Conservation (phyloP, 1,140 invertebrate genomes). For the Drepana arcuata region DNA sequence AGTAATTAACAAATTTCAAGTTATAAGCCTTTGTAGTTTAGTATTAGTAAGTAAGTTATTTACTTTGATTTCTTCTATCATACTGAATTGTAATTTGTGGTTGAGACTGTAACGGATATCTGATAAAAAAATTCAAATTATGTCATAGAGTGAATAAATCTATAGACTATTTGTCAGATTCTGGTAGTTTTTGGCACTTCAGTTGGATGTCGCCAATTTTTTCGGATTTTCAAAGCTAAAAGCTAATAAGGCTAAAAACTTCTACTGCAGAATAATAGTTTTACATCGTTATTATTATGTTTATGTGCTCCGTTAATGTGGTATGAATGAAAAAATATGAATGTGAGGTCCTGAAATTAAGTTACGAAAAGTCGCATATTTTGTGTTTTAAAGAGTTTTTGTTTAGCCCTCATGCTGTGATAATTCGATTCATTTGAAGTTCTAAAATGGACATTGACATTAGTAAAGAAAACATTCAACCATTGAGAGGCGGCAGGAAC, state of each 20-base stretch:
- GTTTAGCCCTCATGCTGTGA: conserved; percentile 52
- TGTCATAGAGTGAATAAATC: conserved; percentile 39
- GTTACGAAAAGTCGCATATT: conserved; percentile 22
- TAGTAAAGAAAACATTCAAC: conserved; percentile 94
- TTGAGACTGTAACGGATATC: conserved; percentile 26
- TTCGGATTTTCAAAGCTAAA: conserved; percentile 38
- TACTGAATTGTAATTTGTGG: no score
- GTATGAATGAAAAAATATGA: no score
- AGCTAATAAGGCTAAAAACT: conserved; percentile 16
- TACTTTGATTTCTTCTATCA: no score
- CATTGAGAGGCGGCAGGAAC: conserved; percentile 87
- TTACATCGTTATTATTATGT: conserved; percentile 12
- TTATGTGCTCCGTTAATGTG: no score
- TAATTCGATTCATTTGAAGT: conserved; percentile 34
- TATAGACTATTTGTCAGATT: conserved; percentile 54
- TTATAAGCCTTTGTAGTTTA: no score
- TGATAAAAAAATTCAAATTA: conserved; percentile 46
- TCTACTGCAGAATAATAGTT: conserved; percentile 5
- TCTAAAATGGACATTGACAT: conserved; percentile 77
- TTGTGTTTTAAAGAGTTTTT: conserved; percentile 37
- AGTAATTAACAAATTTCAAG: no score
- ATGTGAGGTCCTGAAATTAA: not conserved
- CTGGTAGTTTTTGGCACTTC: conserved; percentile 47
- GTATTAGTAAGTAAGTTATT: no score
- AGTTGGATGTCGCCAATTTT: conserved; percentile 55